Conservation (phyloP, 2,888 invertebrate species). For the Syrphus vitripennis region DNA sequence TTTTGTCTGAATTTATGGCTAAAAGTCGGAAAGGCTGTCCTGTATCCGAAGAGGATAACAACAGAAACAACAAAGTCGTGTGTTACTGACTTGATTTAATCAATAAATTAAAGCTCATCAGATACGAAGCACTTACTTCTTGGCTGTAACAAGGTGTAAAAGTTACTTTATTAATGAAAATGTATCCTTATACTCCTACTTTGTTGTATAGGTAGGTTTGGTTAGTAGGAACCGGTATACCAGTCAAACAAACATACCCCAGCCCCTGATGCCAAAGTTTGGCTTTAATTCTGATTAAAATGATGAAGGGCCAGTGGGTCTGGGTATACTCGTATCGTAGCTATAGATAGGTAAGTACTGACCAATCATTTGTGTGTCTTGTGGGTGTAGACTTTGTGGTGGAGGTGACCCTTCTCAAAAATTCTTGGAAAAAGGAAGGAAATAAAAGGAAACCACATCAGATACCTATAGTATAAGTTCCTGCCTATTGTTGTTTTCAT, state of each 20-base stretch:
- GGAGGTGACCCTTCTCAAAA: not conserved
- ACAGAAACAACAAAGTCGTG: not conserved
- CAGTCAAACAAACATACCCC: not conserved
- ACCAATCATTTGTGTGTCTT: not conserved
- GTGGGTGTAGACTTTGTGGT: not conserved
- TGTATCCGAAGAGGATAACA: constrained; percentile 10
- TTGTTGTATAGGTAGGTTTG: not conserved
- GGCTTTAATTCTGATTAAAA: constrained; percentile 20
- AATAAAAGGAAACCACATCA: not conserved
- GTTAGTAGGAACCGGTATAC: not conserved
- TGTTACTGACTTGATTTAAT: constrained; percentile 15
- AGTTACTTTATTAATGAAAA: constrained; percentile 28
- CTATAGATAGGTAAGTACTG: no score
- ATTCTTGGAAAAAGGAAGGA: no score
- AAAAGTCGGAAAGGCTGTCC: constrained; percentile 13
- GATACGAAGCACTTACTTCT: not conserved
- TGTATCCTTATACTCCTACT: not conserved
- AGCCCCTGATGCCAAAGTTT: not conserved
- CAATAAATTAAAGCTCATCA: constrained; percentile 15
- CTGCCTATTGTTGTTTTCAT: not conserved
- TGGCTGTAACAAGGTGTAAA: constrained; percentile 10
- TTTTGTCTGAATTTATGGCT: constrained; percentile 1
- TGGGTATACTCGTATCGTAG: no score
- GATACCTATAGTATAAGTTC: no score
- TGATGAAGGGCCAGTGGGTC: constrained; percentile 11